Base-by-base conservation (phyloP, 2,113 vertebrate species). In the Neomonachus schauinslandi region DNA sequence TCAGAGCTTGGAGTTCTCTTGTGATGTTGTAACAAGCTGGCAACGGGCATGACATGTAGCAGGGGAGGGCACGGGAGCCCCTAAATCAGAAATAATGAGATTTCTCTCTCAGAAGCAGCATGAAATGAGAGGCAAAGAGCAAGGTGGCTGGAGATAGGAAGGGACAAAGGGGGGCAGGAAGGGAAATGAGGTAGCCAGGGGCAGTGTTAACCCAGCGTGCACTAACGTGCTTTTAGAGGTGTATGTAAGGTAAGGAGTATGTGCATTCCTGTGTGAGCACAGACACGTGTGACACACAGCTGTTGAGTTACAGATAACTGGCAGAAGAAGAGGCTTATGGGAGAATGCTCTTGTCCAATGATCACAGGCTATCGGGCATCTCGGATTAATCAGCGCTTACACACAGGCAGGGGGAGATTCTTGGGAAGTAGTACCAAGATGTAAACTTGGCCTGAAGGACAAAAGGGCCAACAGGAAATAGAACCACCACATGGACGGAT, bases 41-140 rank as follows among this genome's bases (percentile, higher is more conserved):
- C 90, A 98, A 97, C 12, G 65, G 95, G 97, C 96, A 97, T 94
- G 97, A 96, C 96, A 97, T 91, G 86, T 97, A 98, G 95, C 97
- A 98, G 87, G 97, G 94, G 92, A 98, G 97, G 91, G 98, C 91
- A 97, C 22, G 65, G 65, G 94, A 98, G 95, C 97, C 97, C 94
- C 89, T 97, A 98, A 99, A 98, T 98, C 97, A 98, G 98, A 98
- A 99, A 98, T 98, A 98, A 98, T 97, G 97, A 98, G 98, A 98
- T 98, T 98, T 98, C 96, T 96, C 90, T 98, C 97, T 98, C 93
- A 95, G 87, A 98, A 96, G 93, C 97, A 97, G 96, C 1, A 0
- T 98, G 98, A 98, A 98, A 98, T 97, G 79, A 96, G 74, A 97
- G 36, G 96, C 82, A 88, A 96, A 96, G 83, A 95, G 82, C 14